Evolutionary conservation across 2,797 vertebrate species (phyloP).

Genomic region (Platalea minor): DNA sequence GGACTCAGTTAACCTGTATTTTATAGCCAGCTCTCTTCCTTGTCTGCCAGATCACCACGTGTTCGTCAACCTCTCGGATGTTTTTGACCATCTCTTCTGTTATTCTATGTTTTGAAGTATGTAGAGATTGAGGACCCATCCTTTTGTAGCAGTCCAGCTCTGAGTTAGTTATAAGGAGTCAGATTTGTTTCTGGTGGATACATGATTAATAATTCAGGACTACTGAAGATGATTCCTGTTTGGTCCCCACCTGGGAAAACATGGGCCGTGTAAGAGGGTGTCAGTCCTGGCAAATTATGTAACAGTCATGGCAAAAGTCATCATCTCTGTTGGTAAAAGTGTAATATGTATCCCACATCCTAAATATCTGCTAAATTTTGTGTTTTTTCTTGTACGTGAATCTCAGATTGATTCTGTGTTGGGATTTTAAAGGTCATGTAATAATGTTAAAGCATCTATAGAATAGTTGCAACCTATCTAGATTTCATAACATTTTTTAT

Average conservation of each 20-base stretch:
- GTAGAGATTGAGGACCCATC: neutral
- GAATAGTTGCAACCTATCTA: neutral
- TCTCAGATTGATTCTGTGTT: neutral
- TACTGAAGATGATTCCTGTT: neutral
- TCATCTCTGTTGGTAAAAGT: neutral
- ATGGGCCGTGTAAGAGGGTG: fast-evolving
- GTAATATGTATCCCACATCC: neutral
- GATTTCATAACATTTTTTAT: neutral
- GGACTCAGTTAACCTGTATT: neutral
- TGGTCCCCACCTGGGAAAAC: neutral
- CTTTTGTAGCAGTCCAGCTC: neutral
- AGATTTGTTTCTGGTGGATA: neutral
- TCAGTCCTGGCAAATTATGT: neutral
- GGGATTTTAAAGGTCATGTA: neutral
- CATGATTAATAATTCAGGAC: neutral
- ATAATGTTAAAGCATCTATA: neutral
- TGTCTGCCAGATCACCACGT: neutral
- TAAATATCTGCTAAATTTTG: neutral
- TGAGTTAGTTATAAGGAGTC: neutral
- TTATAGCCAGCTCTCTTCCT: neutral
- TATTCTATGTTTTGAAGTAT: fast-evolving
- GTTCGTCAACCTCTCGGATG: neutral
- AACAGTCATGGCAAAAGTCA: neutral
- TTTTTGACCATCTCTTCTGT: neutral
- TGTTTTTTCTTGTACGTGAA: neutral